Conservation (phyloP, 1,140 invertebrate genomes). For the Mamestra configurata region DNA sequence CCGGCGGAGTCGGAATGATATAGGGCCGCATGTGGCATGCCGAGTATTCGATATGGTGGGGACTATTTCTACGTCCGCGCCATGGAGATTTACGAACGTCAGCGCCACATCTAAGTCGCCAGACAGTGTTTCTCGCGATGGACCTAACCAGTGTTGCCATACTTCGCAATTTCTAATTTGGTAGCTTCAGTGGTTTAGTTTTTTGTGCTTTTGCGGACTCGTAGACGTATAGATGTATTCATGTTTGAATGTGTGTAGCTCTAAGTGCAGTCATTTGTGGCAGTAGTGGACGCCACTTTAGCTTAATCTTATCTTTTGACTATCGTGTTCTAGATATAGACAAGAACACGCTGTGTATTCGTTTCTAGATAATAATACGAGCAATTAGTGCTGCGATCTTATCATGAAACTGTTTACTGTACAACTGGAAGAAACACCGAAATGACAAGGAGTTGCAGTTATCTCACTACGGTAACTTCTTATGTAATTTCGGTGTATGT, state of each 20-base stretch:
- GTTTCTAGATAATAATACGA: not conserved
- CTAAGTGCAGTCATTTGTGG: slow-evolving; percentile 3
- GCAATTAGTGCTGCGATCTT: not conserved
- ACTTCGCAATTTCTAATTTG: slow-evolving; percentile 20
- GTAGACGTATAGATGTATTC: not conserved
- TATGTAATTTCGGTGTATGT: not conserved
- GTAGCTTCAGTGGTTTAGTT: slow-evolving; percentile 4
- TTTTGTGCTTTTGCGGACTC: not conserved
- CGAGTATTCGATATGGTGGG: slow-evolving; percentile 29
- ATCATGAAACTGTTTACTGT: not conserved
- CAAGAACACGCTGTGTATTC: not conserved
- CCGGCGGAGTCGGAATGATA: slow-evolving; percentile 91
- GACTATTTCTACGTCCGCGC: slow-evolving; percentile 38
- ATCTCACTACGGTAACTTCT: too few species aligned
- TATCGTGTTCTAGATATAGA: not conserved
- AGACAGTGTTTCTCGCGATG: not conserved
- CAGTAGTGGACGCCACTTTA: not conserved
- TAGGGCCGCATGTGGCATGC: slow-evolving; percentile 21
- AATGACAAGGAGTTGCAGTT: too few species aligned
- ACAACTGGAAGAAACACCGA: not conserved
- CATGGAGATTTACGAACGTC: slow-evolving; percentile 14
- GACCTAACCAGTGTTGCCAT: slow-evolving; percentile 27
- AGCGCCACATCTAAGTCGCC: slow-evolving; percentile 17
- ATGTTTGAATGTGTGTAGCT: slow-evolving; percentile 22
- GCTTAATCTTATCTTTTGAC: slow-evolving; percentile 1